Conservation (phyloP, 2,797 vertebrate species). For the Malurus leucopterus region DNA sequence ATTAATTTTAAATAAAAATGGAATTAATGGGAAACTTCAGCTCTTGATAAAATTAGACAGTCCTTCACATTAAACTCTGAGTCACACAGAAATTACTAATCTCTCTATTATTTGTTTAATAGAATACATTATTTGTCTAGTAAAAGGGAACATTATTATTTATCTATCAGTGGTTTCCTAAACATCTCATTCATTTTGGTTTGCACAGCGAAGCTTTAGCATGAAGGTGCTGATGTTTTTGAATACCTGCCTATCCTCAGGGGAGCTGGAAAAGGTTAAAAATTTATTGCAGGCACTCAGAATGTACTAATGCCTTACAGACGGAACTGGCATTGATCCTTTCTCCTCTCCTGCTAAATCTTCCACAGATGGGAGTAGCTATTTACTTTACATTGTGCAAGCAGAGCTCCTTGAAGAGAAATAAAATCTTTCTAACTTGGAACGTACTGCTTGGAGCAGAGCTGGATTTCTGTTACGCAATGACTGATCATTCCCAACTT, state of each 20-base stretch:
- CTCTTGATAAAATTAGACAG: not conserved
- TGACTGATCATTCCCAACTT: not conserved
- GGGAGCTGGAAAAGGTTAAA: constrained; percentile 52
- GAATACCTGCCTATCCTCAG: not conserved
- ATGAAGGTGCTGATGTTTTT: constrained; percentile 19
- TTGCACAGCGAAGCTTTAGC: not conserved
- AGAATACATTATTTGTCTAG: not conserved
- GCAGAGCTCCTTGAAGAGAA: constrained; percentile 23
- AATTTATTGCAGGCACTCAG: constrained; percentile 17
- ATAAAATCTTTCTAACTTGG: constrained; percentile 39
- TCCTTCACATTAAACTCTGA: not conserved
- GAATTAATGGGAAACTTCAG: not conserved
- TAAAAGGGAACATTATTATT: not conserved
- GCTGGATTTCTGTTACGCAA: constrained; percentile 10
- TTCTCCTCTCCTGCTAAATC: not conserved
- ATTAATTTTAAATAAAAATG: not conserved
- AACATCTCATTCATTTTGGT: constrained; percentile 33
- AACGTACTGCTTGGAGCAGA: constrained; percentile 11
- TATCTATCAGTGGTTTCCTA: not conserved
- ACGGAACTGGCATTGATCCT: constrained; percentile 28
- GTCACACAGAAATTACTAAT: not conserved
- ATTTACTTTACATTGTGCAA: constrained; percentile 36
- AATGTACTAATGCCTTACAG: constrained; percentile 21
- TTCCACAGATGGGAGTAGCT: constrained; percentile 14
- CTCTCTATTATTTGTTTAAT: not conserved